Conservation (phyloP, 1,140 invertebrate species). For the Idris sp. region DNA sequence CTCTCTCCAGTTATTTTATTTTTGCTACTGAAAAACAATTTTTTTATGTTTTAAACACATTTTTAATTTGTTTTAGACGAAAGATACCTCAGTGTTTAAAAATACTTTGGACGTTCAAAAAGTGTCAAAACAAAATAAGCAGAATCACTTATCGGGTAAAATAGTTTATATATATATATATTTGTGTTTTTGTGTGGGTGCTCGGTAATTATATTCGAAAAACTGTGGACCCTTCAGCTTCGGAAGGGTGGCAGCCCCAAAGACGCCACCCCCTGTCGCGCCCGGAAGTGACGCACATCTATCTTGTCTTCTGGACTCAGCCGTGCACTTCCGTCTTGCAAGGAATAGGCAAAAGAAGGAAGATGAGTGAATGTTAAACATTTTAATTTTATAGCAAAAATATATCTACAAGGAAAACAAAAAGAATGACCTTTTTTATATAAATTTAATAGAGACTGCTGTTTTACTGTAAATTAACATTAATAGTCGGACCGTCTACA, state of each 20-base stretch:
- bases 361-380: constrained; percentile 51
- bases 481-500: constrained; percentile 11
- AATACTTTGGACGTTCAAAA: too few relatives aligned
- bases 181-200: constrained; percentile 32
- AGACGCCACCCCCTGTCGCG: constrained; percentile 76
- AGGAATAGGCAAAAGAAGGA: constrained; percentile 53
- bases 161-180: too few relatives aligned
- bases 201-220: constrained; percentile 74
- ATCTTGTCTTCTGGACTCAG: constrained; percentile 72
- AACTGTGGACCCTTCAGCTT: constrained; percentile 60
- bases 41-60: too few relatives aligned
- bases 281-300: constrained; percentile 77
- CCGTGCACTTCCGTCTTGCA: constrained; percentile 71
- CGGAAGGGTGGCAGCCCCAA: constrained; percentile 65
- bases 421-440: constrained; percentile 29
- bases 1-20: too few relatives aligned
- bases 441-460: too few relatives aligned
- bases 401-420: constrained; percentile 20
- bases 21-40: too few relatives aligned
- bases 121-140: too few relatives aligned
- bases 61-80: too few relatives aligned
- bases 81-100: too few relatives aligned
- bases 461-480: constrained; percentile 4
- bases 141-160: too few relatives aligned
- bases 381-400: constrained; percentile 60